Evolutionary conservation across 2,888 invertebrate genomes (phyloP).

Genomic region (Beris chalybata): DNA sequence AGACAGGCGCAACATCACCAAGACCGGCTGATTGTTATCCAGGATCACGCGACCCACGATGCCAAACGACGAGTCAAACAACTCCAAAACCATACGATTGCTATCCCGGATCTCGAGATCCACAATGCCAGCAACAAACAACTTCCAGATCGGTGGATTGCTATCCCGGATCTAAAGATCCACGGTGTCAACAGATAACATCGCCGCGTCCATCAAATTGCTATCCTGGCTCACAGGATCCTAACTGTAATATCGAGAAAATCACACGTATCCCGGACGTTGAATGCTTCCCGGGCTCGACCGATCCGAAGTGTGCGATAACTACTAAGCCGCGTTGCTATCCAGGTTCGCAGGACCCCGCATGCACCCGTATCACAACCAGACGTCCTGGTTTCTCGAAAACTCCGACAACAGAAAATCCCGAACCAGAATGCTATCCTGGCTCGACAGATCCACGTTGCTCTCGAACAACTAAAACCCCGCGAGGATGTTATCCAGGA

Average conservation of each 20-base stretch:
- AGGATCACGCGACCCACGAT: constrained; percentile 43
- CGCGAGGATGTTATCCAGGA: constrained; percentile 48
- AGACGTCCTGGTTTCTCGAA: neutral
- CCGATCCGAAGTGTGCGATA: constrained; percentile 42
- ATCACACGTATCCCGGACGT: constrained; percentile 40
- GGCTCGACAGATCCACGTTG: constrained; percentile 47
- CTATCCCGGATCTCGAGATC: constrained; percentile 50
- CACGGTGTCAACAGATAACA: constrained; percentile 46
- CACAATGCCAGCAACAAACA: constrained; percentile 43
- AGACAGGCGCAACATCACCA: constrained; percentile 50
- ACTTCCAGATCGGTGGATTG: constrained; percentile 35
- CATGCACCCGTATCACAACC: constrained; percentile 43
- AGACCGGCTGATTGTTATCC: constrained; percentile 43
- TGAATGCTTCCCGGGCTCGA: constrained; percentile 42
- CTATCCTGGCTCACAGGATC: constrained; percentile 50
- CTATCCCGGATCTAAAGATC: constrained; percentile 48
- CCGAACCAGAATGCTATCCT: constrained; percentile 40
- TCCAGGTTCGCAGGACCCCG: constrained; percentile 51
- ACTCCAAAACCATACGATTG: constrained; percentile 41
- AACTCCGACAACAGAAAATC: constrained; percentile 36
- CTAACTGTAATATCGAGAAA: constrained; percentile 50
- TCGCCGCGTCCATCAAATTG: constrained; percentile 45
- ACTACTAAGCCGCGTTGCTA: constrained; percentile 48
- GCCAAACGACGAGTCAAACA: constrained; percentile 33
- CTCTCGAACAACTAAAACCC: constrained; percentile 38